Base-by-base conservation (phyloP, 2,113 vertebrate genomes). In the Laterallus jamaicensis region DNA sequence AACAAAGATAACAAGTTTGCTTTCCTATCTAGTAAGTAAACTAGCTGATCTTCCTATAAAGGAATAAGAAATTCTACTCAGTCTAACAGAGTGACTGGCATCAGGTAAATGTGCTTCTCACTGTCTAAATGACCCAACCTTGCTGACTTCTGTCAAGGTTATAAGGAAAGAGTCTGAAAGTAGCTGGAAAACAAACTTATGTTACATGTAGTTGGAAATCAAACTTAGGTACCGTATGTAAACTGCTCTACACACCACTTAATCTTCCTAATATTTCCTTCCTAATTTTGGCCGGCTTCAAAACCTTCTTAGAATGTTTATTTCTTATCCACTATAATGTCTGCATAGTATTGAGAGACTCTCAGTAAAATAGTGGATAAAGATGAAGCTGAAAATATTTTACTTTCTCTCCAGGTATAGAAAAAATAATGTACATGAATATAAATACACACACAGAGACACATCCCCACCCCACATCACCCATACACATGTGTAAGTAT, bases 401-500 rank as follows among this genome's bases (percentile, higher is more conserved):
- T 6, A 12, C 6, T 88, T 83, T 81, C 22, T 74, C 22, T 60
- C 8, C 8, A 39, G 52, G 26, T 20, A 40, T 6, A 73, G 6
- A 22, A 94, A 58, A 60, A 16, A 0, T 8, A 52, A 52, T 17
- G 49, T 9, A 7, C 10, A 42, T 18, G 50, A 40, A 55, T 59
- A 56, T 24, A 76, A 55, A 28, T 6, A 40, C 5, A 52, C 3
- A 66, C 4, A 54, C 0, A 62, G 8, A 58, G 4, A 42, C 4
- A 49, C 47, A 10, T 1, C 4, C 11, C 4, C 19, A 54, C 2
- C 9, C 3, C 6, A 60, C 3, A 2, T 52, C 7, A 5, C 7
- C 4, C 0, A 0, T 13, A 15, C 5, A 49, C 4, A 17, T 28
- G 32, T 0, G 0, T 24, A 63, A 66, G 10, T 19, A 63, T 6